Evolutionary conservation across 2,888 invertebrate genomes (phyloP).

Genomic region (Rhopalosiphum nymphaeae): DNA sequence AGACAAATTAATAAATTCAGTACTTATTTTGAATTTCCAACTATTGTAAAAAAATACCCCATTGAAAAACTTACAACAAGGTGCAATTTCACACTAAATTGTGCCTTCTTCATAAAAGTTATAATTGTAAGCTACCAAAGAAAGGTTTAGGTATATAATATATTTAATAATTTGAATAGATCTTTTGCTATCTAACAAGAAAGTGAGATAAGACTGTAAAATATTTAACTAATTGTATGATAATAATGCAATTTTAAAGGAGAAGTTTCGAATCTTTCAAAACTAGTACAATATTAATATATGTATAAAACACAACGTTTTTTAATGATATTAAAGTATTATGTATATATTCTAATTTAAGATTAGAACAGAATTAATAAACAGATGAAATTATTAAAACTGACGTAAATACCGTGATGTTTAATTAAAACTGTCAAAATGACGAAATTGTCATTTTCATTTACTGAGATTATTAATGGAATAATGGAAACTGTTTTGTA

Average conservation of each 20-base stretch:
- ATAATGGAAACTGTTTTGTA: not conserved
- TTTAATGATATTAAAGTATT: not conserved
- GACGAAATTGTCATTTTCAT: constrained; percentile 10
- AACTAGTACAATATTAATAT: not conserved
- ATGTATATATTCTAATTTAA: constrained; percentile 17
- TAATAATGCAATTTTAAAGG: not conserved
- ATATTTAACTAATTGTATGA: not conserved
- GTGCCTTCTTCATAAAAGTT: not conserved
- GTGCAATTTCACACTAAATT: not conserved
- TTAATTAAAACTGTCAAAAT: constrained; percentile 18
- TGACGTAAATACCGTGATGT: not conserved
- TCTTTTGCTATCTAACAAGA: not conserved
- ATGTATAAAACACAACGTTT: not conserved
- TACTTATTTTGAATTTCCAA: not conserved
- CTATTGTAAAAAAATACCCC: not conserved
- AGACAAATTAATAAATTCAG: not conserved
- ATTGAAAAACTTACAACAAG: not conserved
- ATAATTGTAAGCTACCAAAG: not conserved
- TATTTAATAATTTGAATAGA: not conserved
- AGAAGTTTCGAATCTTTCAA: not conserved
- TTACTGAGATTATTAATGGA: not conserved
- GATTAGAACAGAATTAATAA: not conserved
- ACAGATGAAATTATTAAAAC: constrained; percentile 6
- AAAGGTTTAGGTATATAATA: not conserved
- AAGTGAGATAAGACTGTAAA: not conserved